Evolutionary conservation across 2,888 invertebrate species (phyloP).

Genomic region (Cosmia pyralina): DNA sequence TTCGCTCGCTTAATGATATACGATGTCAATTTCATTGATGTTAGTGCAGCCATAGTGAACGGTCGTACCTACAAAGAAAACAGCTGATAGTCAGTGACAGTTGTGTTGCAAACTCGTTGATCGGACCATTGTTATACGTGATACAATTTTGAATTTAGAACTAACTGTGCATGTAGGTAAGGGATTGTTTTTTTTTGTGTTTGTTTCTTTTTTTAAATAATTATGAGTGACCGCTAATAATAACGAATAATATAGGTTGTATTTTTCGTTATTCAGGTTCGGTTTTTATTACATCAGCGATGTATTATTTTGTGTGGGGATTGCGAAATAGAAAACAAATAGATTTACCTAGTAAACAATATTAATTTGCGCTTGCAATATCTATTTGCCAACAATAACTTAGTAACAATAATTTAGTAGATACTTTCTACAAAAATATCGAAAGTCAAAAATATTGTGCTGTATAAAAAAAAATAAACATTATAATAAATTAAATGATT

Average conservation of each 20-base stretch:
- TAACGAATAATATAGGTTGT: background rate
- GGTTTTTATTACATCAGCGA: background rate
- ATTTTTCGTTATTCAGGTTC: background rate
- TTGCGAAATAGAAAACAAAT: conserved; percentile 35
- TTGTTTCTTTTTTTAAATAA: background rate
- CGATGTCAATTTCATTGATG: conserved; percentile 81
- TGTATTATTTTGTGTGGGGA: conserved; percentile 4
- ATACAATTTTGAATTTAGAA: conserved; percentile 51
- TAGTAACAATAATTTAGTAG: too few relatives aligned
- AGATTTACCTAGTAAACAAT: conserved; percentile 32
- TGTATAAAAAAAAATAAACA: background rate
- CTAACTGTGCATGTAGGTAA: conserved; percentile 51
- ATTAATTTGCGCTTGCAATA: conserved; percentile 14
- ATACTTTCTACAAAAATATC: background rate
- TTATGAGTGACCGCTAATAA: background rate
- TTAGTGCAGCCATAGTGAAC: conserved; percentile 72
- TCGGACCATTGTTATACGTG: conserved; percentile 59
- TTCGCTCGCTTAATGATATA: conserved; percentile 68
- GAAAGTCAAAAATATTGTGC: fast-evolving
- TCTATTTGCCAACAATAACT: too few relatives aligned
- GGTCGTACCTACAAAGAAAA: conserved; percentile 75
- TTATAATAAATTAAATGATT: background rate
- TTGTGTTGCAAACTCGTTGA: conserved; percentile 55
- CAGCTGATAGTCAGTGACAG: conserved; percentile 67
- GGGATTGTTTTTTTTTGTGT: conserved; percentile 19